Evolutionary conservation across 2,113 vertebrate species (phyloP).

Genomic region (Campylorhamphus procurvoides): DNA sequence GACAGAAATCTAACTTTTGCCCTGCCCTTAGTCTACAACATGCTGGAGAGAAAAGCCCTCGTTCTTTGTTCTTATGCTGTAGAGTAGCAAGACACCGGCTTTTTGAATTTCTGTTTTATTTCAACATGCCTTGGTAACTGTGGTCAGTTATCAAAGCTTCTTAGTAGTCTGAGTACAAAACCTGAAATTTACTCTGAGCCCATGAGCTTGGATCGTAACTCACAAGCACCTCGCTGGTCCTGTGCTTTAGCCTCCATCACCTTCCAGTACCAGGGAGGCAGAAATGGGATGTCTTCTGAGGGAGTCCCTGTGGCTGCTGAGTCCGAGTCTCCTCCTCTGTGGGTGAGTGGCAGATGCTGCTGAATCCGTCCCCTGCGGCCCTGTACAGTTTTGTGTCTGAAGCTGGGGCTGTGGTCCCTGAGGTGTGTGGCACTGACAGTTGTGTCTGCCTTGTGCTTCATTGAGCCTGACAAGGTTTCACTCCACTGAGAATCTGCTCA

Average conservation of each 20-base stretch:
- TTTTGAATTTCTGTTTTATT: background rate
- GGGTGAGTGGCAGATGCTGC: background rate
- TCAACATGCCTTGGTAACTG: background rate
- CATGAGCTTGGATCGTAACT: rapidly evolving
- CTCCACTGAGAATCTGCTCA: background rate
- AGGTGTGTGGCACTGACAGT: background rate
- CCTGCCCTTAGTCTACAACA: background rate
- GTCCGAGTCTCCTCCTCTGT: background rate
- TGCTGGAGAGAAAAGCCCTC: background rate
- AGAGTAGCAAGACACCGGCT: background rate
- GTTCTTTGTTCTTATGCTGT: rapidly evolving
- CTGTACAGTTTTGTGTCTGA: background rate
- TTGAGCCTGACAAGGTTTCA: background rate
- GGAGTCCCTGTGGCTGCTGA: background rate
- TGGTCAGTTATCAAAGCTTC: background rate
- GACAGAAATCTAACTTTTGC: background rate
- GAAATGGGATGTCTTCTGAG: background rate
- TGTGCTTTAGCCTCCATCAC: background rate
- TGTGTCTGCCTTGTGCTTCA: background rate
- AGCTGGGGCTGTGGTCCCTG: rapidly evolving
- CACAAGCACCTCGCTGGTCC: background rate
- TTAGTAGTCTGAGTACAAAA: background rate
- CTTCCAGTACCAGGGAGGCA: background rate
- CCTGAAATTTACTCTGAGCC: background rate
- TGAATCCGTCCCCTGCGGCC: background rate